Evolutionary conservation across 1,140 invertebrate genomes (phyloP).

Genomic region (Bombus sibiricus): DNA sequence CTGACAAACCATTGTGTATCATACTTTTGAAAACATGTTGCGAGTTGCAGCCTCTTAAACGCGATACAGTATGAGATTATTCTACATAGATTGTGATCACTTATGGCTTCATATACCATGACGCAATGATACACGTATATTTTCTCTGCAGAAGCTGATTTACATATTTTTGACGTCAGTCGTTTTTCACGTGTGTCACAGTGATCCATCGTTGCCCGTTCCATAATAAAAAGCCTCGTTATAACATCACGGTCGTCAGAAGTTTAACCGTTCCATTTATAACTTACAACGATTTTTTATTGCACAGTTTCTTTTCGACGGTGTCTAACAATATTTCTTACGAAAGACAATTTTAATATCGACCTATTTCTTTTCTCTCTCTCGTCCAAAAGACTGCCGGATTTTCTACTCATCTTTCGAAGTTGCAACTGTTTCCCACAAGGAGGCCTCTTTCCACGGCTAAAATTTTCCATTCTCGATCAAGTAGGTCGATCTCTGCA

Average conservation of each 20-base stretch:
- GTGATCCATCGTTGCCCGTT: background rate
- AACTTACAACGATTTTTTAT: no score
- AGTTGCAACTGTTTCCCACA: no score
- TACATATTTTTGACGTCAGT: slow-evolving; percentile 4
- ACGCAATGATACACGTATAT: background rate
- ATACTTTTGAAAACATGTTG: no score
- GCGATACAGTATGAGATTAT: background rate
- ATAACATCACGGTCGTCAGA: background rate
- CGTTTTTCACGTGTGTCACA: background rate
- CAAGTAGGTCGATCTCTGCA: background rate
- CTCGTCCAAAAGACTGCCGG: no score
- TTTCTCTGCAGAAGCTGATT: background rate
- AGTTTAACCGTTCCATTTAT: background rate
- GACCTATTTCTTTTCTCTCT: background rate
- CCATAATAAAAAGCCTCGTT: background rate
- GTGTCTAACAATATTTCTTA: background rate
- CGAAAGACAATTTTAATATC: background rate
- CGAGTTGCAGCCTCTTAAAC: background rate
- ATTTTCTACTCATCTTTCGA: background rate
- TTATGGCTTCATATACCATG: background rate
- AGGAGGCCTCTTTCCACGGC: no score
- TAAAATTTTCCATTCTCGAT: background rate
- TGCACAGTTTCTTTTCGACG: no score
- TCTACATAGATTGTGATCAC: background rate
- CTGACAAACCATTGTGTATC: background rate